Conservation (phyloP, 2,888 invertebrate genomes). For the Agrotis puta region DNA sequence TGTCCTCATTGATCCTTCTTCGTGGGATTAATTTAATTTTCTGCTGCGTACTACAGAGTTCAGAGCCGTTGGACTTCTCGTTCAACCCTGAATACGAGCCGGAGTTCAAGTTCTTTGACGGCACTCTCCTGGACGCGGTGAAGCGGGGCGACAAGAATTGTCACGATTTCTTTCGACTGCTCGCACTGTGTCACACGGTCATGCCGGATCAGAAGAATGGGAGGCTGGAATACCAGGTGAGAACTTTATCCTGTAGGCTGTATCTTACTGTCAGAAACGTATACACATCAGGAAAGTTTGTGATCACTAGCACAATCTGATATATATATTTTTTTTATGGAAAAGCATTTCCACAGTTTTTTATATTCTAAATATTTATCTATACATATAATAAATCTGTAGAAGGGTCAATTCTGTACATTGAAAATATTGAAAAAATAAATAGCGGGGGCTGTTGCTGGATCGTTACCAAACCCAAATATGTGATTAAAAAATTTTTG, state of each 20-base stretch:
- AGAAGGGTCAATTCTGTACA: too few relatives aligned
- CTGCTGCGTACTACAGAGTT: conserved; percentile 89
- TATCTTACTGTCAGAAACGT: too few relatives aligned
- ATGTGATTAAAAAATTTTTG: too few relatives aligned
- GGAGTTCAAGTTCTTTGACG: conserved; percentile 98
- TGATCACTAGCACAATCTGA: too few relatives aligned
- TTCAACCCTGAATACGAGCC: conserved; percentile 97
- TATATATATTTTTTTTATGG: too few relatives aligned
- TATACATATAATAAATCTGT: too few relatives aligned
- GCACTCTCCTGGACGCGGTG: conserved; percentile 95
- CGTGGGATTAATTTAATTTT: conserved; percentile 21
- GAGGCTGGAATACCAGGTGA: conserved; percentile 94
- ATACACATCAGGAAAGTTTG: neutral
- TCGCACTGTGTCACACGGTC: conserved; percentile 99
- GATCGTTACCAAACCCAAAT: too few relatives aligned
- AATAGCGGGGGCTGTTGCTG: too few relatives aligned
- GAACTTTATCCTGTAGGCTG: neutral
- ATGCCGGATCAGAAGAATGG: conserved; percentile 98
- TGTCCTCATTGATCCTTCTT: conserved; percentile 37
- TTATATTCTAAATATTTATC: too few relatives aligned
- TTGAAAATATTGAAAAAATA: too few relatives aligned
- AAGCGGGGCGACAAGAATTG: conserved; percentile 93
- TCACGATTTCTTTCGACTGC: conserved; percentile 96
- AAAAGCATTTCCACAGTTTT: too few relatives aligned
- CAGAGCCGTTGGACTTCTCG: conserved; percentile 97